Base-by-base conservation (phyloP, 2,797 vertebrate species). In the Hippocampus kuda region DNA sequence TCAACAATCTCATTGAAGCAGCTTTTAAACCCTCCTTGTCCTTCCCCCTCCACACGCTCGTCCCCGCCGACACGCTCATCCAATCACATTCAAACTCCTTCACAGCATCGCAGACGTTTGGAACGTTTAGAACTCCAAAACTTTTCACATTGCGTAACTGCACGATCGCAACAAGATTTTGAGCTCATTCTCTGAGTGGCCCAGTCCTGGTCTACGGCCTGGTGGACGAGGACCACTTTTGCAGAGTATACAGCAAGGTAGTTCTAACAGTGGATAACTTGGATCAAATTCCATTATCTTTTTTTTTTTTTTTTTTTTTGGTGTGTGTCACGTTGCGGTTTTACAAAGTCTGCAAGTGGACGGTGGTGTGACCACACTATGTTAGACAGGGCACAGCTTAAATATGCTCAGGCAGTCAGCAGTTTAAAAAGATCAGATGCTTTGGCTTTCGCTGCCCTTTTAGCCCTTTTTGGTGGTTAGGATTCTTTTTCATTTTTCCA, bases 401-500 rank as follows among this genome's bases (percentile, higher is more conserved):
- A 83, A 83, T 85, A 69, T 79, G 70, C 75, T 82, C 71, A 81
- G 77, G 70, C 79, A 77, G 73, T 64, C 73, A n/a, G 81, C 46
- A 70, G 78, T 83, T 82, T 81, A 53, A 81, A 78, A 78, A 76
- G 70, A 83, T 83, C 80, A 82, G 70, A 81, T 81, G 77, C 79
- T 80, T 80, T 84, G 72, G 84, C 75, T 85, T 86, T 68, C 68
- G 46, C 74, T 74, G 68, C 70, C 81, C 81, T 76, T 85, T 83
- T 77, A 75, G 61, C 79, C 80, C 70, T 80, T 77, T 38, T 84
- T 75, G 80, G 84, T 67, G 88, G 86, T 88, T 86, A 86, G 67
- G 71, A 48, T 77, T 77, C 81, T 83, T 75, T 76, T 83, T 78
- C 75, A 72, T 70, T 30, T 83, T 78, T 81, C 65, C 72, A 76